phyloP scores from a whole-genome alignment of 2,113 vertebrate species.

The Melanerpes aurifrons region DNA sequence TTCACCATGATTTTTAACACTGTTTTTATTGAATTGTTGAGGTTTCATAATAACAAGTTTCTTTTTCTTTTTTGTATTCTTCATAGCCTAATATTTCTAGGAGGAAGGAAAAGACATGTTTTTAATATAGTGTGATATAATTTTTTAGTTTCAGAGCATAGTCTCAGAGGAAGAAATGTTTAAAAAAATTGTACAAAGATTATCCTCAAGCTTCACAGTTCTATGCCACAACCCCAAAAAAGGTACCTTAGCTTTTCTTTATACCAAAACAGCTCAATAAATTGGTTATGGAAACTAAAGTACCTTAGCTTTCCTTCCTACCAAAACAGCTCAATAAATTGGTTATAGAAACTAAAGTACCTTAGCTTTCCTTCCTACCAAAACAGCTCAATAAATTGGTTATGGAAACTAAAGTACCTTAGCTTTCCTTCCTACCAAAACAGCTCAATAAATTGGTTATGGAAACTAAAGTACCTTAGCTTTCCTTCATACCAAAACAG shows the following conservation, averaged over 20 bases:
- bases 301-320: too few relatives aligned
- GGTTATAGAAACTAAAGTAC: conserved; percentile 45
- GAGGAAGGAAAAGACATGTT: not conserved
- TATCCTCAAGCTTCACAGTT: conserved; percentile 54
- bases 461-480: conserved; percentile 50
- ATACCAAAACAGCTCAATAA: not conserved
- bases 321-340: not conserved
- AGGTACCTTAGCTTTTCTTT: conserved; percentile 70
- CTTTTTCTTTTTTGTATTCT: not conserved
- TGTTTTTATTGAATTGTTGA: not conserved
- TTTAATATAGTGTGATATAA: not conserved
- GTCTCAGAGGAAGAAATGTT: conserved; percentile 75
- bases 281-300: not conserved
- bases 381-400: not conserved
- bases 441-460: not conserved
- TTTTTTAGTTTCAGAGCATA: conserved; percentile 74
- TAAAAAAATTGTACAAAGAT: conserved; percentile 55
- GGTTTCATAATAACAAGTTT: not conserved
- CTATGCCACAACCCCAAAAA: conserved; percentile 50
- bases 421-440: too few relatives aligned
- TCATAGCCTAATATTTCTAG: not conserved
- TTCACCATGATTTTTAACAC: not conserved
- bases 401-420: not conserved
- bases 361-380: not conserved
- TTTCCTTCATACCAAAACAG: not conserved